Conservation (phyloP, 2,797 vertebrate genomes). For the Sebastes glaucus region DNA sequence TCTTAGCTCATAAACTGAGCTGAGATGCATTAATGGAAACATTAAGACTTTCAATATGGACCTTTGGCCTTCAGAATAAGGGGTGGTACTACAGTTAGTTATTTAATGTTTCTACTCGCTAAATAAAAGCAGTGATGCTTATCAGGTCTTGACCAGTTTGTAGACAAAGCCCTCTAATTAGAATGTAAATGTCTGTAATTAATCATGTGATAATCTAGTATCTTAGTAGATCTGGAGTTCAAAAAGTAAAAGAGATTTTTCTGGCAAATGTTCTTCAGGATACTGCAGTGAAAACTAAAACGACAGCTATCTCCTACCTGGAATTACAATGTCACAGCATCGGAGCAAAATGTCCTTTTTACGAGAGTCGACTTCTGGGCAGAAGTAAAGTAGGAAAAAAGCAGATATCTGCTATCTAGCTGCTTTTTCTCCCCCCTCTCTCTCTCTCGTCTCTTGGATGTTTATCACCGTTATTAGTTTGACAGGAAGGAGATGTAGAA, state of each 20-base stretch:
- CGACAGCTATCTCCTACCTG: neutral
- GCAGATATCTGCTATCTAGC: neutral
- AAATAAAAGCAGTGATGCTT: neutral
- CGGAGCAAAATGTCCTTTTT: slow-evolving; percentile 21
- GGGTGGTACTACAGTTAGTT: neutral
- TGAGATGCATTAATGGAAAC: neutral
- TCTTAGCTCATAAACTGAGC: neutral
- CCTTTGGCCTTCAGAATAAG: too few relatives aligned
- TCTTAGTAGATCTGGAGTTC: neutral
- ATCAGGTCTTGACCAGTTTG: neutral
- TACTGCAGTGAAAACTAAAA: neutral
- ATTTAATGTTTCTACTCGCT: neutral
- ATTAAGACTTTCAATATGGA: neutral
- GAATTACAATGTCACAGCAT: slow-evolving; percentile 39
- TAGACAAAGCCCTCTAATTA: neutral
- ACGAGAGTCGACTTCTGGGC: neutral
- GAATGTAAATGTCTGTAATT: neutral
- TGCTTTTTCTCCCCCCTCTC: neutral
- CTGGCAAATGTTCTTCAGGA: neutral
- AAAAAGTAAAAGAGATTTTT: neutral
- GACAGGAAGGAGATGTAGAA: slow-evolving; percentile 19
- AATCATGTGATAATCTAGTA: neutral
- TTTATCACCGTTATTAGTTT: slow-evolving; percentile 32
- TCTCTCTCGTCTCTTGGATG: neutral
- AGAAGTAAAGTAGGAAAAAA: neutral